A percentile compares a stretch with the other conserved stretches of the same genome.
Conservation (phyloP, 2,888 invertebrate genomes). For the Metalampra italica region DNA sequence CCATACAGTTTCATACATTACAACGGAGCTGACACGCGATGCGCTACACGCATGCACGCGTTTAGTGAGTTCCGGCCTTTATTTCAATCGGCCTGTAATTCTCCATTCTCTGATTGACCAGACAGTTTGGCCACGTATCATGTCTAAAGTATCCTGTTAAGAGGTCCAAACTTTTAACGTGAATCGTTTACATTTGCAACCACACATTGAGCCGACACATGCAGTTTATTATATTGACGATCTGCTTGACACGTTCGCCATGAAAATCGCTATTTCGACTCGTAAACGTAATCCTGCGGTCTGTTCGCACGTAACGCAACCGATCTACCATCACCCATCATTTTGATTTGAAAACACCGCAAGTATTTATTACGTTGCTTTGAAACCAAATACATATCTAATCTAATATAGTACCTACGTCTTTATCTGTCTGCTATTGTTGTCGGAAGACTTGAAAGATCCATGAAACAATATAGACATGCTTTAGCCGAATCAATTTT, state of each 20-base stretch:
- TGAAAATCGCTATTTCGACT: slow-evolving; percentile 47
- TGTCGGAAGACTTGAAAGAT: not conserved
- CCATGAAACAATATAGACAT: not conserved
- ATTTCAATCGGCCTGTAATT: too few relatives aligned
- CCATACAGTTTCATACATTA: too few relatives aligned
- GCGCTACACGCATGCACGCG: too few relatives aligned
- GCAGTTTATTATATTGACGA: not conserved
- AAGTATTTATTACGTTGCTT: slow-evolving; percentile 24
- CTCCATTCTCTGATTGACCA: too few relatives aligned
- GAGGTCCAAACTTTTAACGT: too few relatives aligned
- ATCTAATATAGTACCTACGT: too few relatives aligned
- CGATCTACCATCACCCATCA: slow-evolving; percentile 23
- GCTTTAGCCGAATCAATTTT: not conserved
- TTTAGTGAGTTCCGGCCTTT: too few relatives aligned
- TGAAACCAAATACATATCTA: not conserved
- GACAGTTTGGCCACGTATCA: too few relatives aligned
- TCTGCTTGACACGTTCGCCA: slow-evolving; percentile 13
- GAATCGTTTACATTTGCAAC: too few relatives aligned
- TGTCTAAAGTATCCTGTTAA: too few relatives aligned
- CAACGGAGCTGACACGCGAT: too few relatives aligned
- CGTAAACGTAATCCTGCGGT: slow-evolving; percentile 55
- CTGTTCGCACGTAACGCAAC: slow-evolving; percentile 36
- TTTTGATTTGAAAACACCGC: slow-evolving; percentile 69
- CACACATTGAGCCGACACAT: not conserved
- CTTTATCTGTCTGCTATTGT: not conserved